These are phyloP conservation scores for Noctua pronuba DNA, from an alignment of 2,888 invertebrate species.

Conservation along the genomic window DNA sequence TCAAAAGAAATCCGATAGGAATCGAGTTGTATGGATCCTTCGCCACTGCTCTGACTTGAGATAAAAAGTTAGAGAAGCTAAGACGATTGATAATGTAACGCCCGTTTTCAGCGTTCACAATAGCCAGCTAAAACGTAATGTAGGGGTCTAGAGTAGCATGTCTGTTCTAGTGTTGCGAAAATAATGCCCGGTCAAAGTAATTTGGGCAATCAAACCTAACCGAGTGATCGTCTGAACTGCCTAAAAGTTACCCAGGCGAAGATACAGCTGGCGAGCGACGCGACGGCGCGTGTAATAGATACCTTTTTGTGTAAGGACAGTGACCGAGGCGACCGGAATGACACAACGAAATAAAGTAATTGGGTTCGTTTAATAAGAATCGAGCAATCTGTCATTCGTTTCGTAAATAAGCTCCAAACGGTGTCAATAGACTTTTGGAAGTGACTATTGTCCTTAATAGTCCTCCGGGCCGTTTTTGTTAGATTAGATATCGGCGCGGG, in stretches of 20 bases:
- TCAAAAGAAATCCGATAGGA: too few species aligned
- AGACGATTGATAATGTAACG: neutral
- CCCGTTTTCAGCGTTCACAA: neutral
- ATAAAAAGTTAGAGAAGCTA: neutral
- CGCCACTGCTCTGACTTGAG: too few species aligned
- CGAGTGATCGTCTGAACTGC: constrained; percentile 9
- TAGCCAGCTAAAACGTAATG: neutral
- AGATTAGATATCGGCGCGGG: neutral
- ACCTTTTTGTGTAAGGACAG: constrained; percentile 52
- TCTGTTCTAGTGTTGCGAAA: neutral
- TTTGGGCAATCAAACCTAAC: constrained; percentile 26
- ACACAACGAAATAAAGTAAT: constrained; percentile 46
- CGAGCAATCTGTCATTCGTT: constrained; percentile 6
- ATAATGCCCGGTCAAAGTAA: constrained; percentile 13
- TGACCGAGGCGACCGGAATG: constrained; percentile 54
- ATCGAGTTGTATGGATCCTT: too few species aligned
- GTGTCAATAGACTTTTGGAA: neutral
- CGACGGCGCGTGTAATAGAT: constrained; percentile 59
- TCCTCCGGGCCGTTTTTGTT: neutral
- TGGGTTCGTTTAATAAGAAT: constrained; percentile 32
- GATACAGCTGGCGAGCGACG: constrained; percentile 45
- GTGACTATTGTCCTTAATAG: constrained; percentile 9
- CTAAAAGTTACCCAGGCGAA: constrained; percentile 32
- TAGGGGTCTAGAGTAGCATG: neutral
- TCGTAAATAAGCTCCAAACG: constrained; percentile 27